These are phyloP conservation scores for Zaprionus capensis DNA, from an alignment of 1,140 invertebrate species.

Conservation along the genomic window DNA sequence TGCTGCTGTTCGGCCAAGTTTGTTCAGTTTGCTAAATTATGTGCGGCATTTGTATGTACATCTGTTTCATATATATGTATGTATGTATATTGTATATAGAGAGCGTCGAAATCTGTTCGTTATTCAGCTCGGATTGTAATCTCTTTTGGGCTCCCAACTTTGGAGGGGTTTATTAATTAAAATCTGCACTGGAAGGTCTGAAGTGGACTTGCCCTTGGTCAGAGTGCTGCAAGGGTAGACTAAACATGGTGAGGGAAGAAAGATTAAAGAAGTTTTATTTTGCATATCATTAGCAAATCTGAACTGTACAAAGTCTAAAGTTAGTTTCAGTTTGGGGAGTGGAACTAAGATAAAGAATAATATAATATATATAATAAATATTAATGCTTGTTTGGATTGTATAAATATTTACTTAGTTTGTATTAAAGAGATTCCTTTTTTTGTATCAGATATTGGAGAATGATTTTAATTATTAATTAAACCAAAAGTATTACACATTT, in stretches of 20 bases:
- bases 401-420: too few species aligned
- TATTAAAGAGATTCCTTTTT: too few species aligned
- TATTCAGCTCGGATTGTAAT: conserved; percentile 3
- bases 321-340: too few species aligned
- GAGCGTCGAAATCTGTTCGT: neutral
- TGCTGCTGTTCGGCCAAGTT: conserved; percentile 41
- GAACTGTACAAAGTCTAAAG: too few species aligned
- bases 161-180: conserved; percentile 3
- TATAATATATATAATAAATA: too few species aligned
- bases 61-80: conserved; percentile 6
- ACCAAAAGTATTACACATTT: neutral
- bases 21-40: conserved; percentile 76
- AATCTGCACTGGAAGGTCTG: neutral
- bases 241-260: neutral
- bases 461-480: neutral
- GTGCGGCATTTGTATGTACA: conserved; percentile 64
- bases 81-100: neutral
- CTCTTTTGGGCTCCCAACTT: neutral
- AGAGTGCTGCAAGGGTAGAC: neutral
- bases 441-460: too few species aligned
- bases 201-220: neutral
- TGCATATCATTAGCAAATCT: too few species aligned
- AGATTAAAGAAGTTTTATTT: neutral
- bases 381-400: too few species aligned
- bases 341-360: too few species aligned